Percentiles rank a stretch among this genome's conserved stretches.
Evolutionary conservation across 2,113 vertebrate species (phyloP).

Genomic region (Sinocyclocheilus anophthalmus): DNA sequence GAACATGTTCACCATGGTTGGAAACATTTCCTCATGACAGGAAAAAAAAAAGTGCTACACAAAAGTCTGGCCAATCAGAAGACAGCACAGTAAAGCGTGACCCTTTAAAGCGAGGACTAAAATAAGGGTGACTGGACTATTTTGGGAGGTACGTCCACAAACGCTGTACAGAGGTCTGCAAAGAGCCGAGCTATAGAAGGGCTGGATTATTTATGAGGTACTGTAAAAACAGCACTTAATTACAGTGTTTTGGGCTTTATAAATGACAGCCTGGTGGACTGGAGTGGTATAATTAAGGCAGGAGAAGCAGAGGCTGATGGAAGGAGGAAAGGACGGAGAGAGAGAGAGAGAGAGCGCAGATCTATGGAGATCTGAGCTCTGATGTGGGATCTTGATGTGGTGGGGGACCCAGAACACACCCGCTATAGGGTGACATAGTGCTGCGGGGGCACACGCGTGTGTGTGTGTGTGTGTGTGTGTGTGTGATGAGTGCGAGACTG

Average conservation of each 20-base stretch:
- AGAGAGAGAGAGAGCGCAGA: conserved; percentile 8
- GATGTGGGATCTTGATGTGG: conserved; percentile 73
- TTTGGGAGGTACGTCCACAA: conserved; percentile 14
- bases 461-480: not conserved
- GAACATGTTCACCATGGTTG: conserved; percentile 60
- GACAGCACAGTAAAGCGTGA: not conserved
- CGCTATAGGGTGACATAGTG: conserved; percentile 57
- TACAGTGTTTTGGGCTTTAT: conserved; percentile 78
- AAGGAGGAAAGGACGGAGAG: conserved; percentile 36
- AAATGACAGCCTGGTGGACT: conserved; percentile 80
- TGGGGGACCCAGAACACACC: conserved; percentile 60
- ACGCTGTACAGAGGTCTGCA: conserved; percentile 40
- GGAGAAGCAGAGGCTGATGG: conserved; percentile 64
- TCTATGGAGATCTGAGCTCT: conserved; percentile 49
- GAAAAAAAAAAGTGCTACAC: conserved; percentile 5
- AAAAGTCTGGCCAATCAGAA: conserved; percentile 6
- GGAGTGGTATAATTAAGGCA: conserved; percentile 78
- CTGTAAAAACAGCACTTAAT: conserved; percentile 80
- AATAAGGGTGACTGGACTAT: conserved; percentile 14
- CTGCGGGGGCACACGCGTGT: conserved; percentile 43
- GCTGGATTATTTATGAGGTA: conserved; percentile 77
- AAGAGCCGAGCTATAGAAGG: conserved; percentile 58
- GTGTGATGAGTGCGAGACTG: not conserved
- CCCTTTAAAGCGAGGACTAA: not conserved
- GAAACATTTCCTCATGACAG: conserved; percentile 63